These are phyloP conservation scores for Cepaea hortensis DNA, from an alignment of 2,888 invertebrate genomes.

Conservation along the genomic window DNA sequence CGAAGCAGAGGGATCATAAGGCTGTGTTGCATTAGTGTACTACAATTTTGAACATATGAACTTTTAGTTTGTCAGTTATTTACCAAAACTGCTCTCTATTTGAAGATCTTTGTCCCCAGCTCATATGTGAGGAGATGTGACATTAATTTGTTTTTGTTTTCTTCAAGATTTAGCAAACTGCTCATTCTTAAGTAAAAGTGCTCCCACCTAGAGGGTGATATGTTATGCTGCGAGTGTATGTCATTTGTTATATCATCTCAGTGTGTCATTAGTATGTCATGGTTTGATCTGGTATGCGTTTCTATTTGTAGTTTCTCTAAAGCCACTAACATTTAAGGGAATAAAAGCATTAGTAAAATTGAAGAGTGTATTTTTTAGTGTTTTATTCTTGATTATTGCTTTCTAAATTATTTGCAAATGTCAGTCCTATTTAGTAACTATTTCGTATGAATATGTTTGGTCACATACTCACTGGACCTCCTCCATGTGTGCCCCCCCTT, in stretches of 20 bases:
- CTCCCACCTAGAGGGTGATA: background rate
- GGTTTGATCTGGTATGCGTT: background rate
- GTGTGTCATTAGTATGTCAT: no score
- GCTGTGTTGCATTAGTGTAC: slow-evolving; percentile 53
- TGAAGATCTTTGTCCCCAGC: slow-evolving; percentile 51
- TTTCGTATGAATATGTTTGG: no score
- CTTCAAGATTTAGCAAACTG: slow-evolving; percentile 5
- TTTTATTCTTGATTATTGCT: background rate
- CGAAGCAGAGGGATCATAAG: slow-evolving; percentile 83
- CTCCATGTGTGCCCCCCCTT: background rate
- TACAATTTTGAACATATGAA: slow-evolving; percentile 47
- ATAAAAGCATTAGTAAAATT: no score
- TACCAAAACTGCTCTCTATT: slow-evolving; percentile 57
- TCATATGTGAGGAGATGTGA: slow-evolving; percentile 28
- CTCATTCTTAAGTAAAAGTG: background rate
- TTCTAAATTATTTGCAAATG: no score
- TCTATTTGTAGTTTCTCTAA: background rate
- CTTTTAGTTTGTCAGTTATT: slow-evolving; percentile 54
- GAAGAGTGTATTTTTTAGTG: background rate
- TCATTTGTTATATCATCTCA: no score
- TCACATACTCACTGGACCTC: background rate
- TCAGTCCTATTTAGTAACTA: no score
- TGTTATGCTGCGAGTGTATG: background rate
- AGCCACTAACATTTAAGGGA: no score
- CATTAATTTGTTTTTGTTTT: slow-evolving; percentile 2